A percentile compares a stretch with the other conserved stretches of the same genome.
Conservation (phyloP, 2,113 vertebrate genomes). For the Axis porcinus region DNA sequence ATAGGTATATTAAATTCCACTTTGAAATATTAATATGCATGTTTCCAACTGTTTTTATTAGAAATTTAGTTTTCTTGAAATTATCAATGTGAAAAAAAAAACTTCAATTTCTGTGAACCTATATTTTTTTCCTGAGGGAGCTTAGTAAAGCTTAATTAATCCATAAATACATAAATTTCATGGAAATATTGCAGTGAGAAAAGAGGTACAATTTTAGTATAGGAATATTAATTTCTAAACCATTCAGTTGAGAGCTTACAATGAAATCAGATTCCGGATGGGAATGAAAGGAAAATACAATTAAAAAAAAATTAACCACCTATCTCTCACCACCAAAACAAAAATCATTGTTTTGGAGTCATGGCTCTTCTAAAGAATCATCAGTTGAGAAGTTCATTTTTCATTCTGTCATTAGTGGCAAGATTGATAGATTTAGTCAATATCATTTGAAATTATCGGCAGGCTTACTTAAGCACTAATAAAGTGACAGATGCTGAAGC, state of each 20-base stretch:
- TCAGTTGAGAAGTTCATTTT: background rate
- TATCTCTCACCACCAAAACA: background rate
- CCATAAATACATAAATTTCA: background rate
- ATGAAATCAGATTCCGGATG: background rate
- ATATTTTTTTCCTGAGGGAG: background rate
- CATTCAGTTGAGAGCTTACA: background rate
- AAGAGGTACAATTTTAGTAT: background rate
- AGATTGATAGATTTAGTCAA: background rate
- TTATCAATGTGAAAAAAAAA: background rate
- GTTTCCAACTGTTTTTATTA: background rate
- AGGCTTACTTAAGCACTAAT: conserved; percentile 9
- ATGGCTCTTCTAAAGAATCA: background rate
- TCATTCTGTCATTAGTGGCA: background rate
- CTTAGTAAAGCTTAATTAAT: background rate
- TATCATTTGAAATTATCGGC: conserved; percentile 19
- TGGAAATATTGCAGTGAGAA: background rate
- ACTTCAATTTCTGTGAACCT: background rate
- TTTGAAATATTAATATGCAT: background rate
- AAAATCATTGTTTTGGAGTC: background rate
- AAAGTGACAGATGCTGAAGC: background rate
- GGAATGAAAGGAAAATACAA: background rate
- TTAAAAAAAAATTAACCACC: background rate
- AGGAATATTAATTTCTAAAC: background rate
- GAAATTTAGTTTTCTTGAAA: background rate
- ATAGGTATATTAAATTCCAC: background rate